Evolutionary conservation across 2,113 vertebrate genomes (phyloP).

Genomic region (Mellivora capensis): DNA sequence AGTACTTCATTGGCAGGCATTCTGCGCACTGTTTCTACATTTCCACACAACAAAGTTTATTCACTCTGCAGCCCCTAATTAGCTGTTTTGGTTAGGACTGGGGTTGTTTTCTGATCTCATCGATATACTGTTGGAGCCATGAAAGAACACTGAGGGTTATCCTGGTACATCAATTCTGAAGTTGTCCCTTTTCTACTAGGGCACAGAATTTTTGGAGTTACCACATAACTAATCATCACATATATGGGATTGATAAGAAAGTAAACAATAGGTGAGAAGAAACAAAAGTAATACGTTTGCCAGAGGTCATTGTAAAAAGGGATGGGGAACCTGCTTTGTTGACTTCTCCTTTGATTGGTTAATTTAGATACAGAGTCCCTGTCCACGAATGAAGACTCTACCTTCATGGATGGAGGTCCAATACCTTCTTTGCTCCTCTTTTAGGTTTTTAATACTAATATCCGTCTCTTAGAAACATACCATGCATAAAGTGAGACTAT

Average conservation of each 20-base stretch:
- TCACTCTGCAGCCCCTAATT: not conserved
- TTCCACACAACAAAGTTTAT: not conserved
- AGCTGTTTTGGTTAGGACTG: not conserved
- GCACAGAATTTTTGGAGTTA: not conserved
- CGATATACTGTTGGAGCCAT: not conserved
- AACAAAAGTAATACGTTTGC: not conserved
- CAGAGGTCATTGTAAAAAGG: not conserved
- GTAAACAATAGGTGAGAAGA: not conserved
- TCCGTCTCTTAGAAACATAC: not conserved
- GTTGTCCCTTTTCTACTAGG: not conserved
- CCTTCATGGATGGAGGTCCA: not conserved
- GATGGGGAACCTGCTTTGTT: not conserved
- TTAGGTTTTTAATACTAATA: not conserved
- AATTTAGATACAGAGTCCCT: not conserved
- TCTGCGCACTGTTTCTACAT: not conserved
- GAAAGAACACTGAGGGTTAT: not conserved
- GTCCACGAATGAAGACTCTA: not conserved
- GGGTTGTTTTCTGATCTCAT: not conserved
- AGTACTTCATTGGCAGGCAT: not conserved
- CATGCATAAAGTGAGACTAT: not conserved
- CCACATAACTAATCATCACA: not conserved
- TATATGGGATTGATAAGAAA: not conserved
- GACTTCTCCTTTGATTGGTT: not conserved
- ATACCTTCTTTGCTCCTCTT: not conserved
- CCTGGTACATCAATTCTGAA: not conserved